Conservation (phyloP, 2,113 vertebrate genomes). For the Sciurus niger region DNA sequence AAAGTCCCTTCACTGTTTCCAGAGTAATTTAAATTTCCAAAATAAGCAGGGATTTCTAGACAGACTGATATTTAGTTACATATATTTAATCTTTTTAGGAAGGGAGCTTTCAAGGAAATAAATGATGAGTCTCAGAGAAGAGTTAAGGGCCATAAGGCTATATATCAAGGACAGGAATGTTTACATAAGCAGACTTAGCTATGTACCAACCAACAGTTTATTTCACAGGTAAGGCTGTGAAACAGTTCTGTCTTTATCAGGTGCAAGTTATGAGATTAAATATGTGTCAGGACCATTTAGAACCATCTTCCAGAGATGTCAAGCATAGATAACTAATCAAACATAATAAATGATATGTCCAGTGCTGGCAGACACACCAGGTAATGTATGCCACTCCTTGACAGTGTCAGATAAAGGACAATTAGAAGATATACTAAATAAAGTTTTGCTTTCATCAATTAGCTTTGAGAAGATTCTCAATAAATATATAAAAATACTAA, state of each 20-base stretch:
- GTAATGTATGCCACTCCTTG: not conserved
- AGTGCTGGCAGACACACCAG: not conserved
- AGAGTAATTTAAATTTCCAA: slow-evolving; percentile 25
- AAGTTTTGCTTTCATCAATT: not conserved
- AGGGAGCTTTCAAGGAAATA: not conserved
- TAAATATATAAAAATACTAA: not conserved
- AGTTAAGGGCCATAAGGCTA: not conserved
- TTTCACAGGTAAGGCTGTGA: not conserved
- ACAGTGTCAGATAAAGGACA: not conserved
- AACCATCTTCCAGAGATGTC: not conserved
- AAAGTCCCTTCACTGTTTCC: not conserved
- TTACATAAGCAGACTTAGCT: not conserved
- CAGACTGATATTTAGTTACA: not conserved
- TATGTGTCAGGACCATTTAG: not conserved
- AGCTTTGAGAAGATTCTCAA: slow-evolving; percentile 1
- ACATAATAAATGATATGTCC: not conserved
- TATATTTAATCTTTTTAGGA: slow-evolving; percentile 18
- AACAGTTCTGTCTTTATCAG: not conserved
- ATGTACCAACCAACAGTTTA: not conserved
- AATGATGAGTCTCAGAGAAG: not conserved
- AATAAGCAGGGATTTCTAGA: not conserved
- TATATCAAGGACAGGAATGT: not conserved
- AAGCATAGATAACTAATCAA: not conserved
- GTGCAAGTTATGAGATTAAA: not conserved
- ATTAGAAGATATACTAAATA: not conserved